phyloP scores from a whole-genome alignment of 2,888 invertebrate species.

The Gortyna flavago region DNA sequence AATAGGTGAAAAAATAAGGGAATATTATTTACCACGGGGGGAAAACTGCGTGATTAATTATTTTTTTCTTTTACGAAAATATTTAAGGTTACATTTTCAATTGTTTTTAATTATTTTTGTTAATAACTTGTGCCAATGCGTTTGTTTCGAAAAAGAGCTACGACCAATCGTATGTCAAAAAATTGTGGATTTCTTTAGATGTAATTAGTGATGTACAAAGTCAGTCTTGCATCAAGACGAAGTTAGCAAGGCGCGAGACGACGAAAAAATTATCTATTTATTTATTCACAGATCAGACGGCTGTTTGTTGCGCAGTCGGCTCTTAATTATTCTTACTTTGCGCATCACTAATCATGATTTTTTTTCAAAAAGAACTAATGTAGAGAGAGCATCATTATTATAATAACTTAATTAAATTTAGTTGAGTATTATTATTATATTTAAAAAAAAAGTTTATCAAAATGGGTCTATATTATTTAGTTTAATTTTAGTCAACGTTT shows the following conservation, averaged over 20 bases:
- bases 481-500: slow-evolving; percentile 83
- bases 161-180: slow-evolving; percentile 71
- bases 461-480: slow-evolving; percentile 74
- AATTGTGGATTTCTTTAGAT: slow-evolving; percentile 60
- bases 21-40: slow-evolving; percentile 54
- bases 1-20: slow-evolving; percentile 69
- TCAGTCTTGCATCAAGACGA: slow-evolving; percentile 61
- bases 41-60: slow-evolving; percentile 55
- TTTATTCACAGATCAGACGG: slow-evolving; percentile 43
- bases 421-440: slow-evolving; percentile 82
- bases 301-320: slow-evolving; percentile 51
- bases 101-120: slow-evolving; percentile 64
- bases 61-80: slow-evolving; percentile 57
- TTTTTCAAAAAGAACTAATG: slow-evolving; percentile 79
- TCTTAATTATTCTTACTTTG: slow-evolving; percentile 57
- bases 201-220: slow-evolving; percentile 67
- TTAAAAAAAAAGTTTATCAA: slow-evolving; percentile 72
- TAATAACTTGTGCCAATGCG: slow-evolving; percentile 78
- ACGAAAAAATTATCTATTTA: slow-evolving; percentile 45
- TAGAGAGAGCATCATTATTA: slow-evolving; percentile 76
- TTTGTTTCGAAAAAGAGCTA: slow-evolving; percentile 70
- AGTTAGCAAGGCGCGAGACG: slow-evolving; percentile 47
- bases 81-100: slow-evolving; percentile 61
- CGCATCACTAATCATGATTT: slow-evolving; percentile 67
- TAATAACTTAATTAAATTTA: slow-evolving; percentile 81